phyloP scores from a whole-genome alignment of 2,888 invertebrate species.

The Eremobia ochroleuca region DNA sequence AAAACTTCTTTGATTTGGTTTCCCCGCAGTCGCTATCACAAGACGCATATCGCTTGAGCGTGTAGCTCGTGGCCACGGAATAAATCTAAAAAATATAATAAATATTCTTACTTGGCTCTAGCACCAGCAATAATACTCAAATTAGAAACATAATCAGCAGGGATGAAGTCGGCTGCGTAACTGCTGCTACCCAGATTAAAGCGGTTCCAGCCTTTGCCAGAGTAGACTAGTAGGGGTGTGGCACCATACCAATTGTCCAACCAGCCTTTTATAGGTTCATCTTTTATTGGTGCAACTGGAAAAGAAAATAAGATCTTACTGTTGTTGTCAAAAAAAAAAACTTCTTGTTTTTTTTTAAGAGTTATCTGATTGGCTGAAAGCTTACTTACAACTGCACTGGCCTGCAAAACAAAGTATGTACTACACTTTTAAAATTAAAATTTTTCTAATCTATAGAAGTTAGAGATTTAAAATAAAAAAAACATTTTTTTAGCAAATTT shows the following conservation, averaged over 20 bases:
- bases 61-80: too few relatives aligned
- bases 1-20: neutral
- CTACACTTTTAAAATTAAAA: too few relatives aligned
- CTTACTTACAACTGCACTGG: too few relatives aligned
- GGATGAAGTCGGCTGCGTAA: conserved; percentile 94
- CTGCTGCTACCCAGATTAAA: conserved; percentile 94
- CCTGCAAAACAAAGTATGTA: too few relatives aligned
- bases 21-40: neutral
- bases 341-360: neutral
- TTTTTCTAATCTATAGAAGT: too few relatives aligned
- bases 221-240: conserved; percentile 92
- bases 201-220: conserved; percentile 92
- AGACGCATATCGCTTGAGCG: neutral
- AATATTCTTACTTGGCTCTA: conserved; percentile 65
- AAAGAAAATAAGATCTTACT: neutral
- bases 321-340: neutral
- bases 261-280: conserved; percentile 96
- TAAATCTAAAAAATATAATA: neutral
- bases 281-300: conserved; percentile 91
- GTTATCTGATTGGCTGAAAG: too few relatives aligned
- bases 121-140: conserved; percentile 94
- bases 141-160: conserved; percentile 96
- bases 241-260: conserved; percentile 97
- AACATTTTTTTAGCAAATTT: too few relatives aligned
- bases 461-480: too few relatives aligned